Evolutionary conservation across 2,888 invertebrate species (phyloP).

Genomic region (Patella caerulea): DNA sequence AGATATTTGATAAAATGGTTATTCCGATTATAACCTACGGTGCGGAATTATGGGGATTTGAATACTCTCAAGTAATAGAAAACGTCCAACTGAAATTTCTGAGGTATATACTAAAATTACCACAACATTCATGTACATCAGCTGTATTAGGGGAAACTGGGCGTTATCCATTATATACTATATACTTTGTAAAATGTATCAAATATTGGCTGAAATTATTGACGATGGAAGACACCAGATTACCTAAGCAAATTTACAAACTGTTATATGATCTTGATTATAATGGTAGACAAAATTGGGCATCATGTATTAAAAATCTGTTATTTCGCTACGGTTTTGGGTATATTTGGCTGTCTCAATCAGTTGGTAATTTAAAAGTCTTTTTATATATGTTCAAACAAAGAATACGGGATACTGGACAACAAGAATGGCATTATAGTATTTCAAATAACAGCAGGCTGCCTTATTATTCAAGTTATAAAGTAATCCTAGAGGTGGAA

Average conservation of each 20-base stretch:
- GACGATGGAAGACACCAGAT: background rate
- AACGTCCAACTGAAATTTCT: background rate
- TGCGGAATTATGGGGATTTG: constrained; percentile 6
- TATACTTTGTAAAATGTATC: background rate
- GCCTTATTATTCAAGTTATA: background rate
- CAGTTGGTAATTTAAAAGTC: background rate
- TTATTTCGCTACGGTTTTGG: background rate
- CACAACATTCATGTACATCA: background rate
- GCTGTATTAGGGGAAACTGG: constrained; percentile 13
- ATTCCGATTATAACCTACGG: background rate
- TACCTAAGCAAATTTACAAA: background rate
- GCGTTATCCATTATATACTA: background rate
- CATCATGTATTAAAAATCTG: background rate
- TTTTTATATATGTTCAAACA: background rate
- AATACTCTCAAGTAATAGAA: constrained; percentile 7
- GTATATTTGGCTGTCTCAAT: background rate
- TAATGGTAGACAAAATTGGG: background rate
- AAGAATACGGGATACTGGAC: too few species aligned
- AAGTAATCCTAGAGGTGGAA: background rate
- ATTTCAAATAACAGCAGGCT: background rate
- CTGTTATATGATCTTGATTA: background rate
- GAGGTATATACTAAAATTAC: background rate
- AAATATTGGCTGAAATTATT: constrained; percentile 8
- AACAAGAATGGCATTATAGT: too few species aligned
- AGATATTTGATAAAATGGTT: constrained; percentile 10